Conservation (phyloP, 2,888 invertebrate species). For the Ectobius pallidus region DNA sequence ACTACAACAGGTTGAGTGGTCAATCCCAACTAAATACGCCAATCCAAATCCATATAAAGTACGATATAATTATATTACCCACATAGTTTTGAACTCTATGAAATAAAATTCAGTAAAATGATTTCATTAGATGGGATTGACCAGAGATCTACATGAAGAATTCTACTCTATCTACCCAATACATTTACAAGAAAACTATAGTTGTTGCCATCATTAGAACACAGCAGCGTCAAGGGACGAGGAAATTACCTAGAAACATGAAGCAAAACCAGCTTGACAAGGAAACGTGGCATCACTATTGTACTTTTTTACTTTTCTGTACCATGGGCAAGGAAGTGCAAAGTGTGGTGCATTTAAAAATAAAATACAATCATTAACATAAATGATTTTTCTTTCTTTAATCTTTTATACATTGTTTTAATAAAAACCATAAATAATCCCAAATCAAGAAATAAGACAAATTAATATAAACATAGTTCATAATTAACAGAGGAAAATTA, state of each 20-base stretch:
- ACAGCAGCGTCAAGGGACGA: too few relatives aligned
- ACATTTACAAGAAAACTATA: too few relatives aligned
- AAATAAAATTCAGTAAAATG: too few relatives aligned
- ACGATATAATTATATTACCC: too few relatives aligned
- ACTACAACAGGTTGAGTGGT: too few relatives aligned
- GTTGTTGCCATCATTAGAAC: too few relatives aligned
- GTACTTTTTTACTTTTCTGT: slow-evolving; percentile 29
- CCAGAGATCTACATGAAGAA: too few relatives aligned
- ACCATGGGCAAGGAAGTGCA: not conserved
- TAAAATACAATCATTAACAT: slow-evolving; percentile 11
- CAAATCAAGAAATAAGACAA: slow-evolving; percentile 29
- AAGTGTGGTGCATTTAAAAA: slow-evolving; percentile 15
- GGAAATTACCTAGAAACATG: not conserved
- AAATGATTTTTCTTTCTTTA: slow-evolving; percentile 29
- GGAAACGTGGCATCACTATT: slow-evolving; percentile 31
- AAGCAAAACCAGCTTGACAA: not conserved
- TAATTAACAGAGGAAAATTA: slow-evolving; percentile 32
- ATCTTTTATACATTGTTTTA: slow-evolving; percentile 32
- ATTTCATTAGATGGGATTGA: too few relatives aligned
- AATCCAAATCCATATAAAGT: too few relatives aligned
- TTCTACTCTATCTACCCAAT: too few relatives aligned
- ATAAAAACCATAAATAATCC: slow-evolving; percentile 35
- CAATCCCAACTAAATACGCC: too few relatives aligned
- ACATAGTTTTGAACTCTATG: too few relatives aligned
- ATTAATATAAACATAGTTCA: slow-evolving; percentile 34